Conservation (phyloP, 2,888 invertebrate genomes). For the Eurois occulta region DNA sequence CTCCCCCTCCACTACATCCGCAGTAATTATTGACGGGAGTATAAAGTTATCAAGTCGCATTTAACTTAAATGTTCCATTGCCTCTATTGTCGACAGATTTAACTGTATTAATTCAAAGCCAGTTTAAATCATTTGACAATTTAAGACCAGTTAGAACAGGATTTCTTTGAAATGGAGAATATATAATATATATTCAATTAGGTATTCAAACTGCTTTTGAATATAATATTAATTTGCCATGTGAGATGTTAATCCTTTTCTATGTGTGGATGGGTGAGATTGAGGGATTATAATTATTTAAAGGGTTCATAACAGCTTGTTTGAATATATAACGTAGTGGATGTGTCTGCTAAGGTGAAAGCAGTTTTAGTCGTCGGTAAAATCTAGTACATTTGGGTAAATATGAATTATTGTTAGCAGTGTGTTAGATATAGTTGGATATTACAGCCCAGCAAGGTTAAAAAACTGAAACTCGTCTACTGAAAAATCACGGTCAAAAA, state of each 20-base stretch:
- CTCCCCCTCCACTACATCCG: conserved; percentile 31
- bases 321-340: conserved; percentile 6
- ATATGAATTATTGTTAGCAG: not conserved
- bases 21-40: conserved; percentile 62
- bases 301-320: conserved; percentile 10
- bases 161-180: conserved; percentile 27
- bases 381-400: not conserved
- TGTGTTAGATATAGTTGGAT: not conserved
- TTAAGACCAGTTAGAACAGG: conserved; percentile 16
- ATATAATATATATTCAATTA: not conserved
- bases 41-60: conserved; percentile 52
- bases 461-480: too few relatives aligned
- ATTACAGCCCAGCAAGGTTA: too few relatives aligned
- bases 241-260: conserved; percentile 31
- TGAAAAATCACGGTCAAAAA: too few relatives aligned
- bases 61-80: conserved; percentile 47
- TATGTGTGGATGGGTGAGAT: conserved; percentile 30
- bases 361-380: not conserved
- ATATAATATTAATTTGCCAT: conserved; percentile 16
- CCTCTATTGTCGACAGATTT: conserved; percentile 50
- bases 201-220: conserved; percentile 24
- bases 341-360: too few relatives aligned
- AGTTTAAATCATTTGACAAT: conserved; percentile 39
- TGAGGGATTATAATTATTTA: conserved; percentile 25
- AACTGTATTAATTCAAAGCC: conserved; percentile 33